Base-by-base conservation (phyloP, 2,888 invertebrate genomes). In the Lingula anatina region DNA sequence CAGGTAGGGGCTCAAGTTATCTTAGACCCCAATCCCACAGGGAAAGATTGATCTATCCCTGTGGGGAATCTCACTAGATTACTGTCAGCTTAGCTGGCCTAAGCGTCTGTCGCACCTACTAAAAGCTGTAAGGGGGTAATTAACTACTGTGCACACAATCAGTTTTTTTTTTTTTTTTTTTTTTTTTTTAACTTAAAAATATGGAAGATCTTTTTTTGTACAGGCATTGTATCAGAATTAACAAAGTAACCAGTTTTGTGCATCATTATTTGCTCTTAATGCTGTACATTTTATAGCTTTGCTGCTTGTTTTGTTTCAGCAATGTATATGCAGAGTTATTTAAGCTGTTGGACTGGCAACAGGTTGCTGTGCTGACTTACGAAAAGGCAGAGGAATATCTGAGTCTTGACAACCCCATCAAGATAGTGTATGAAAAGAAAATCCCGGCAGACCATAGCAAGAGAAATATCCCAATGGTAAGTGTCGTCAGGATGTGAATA, bases 341-440 rank as follows among this genome's bases (percentile, higher is more conserved):
- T 54, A 55, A 59, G 44, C 55, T 57, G 2, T 62, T 68, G 62
- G 59, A 60, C 23, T 90, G 89, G 89, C 81, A 77, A 36, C 81
- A 87, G 38, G 81, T 90, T 0, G 88, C 88, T 0, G 84, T 89
- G 0, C 70, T 91, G 20, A 87, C 88, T 0, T n/a, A n/a, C 25
- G 42, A 25, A 41, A 21, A 25, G 24, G 42, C 25, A 25, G 21
- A 4, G 42, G 42, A 24, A 21, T 41, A 21, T 5, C 25, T 23
- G 25, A 24, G 7, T 23, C 23, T 25, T 15, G n/a, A 3, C 24
- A 41, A 7, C 24, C 15, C 42, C 23, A 41, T 41, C n/a, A 21
- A 41, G 4, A 25, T 41, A 20, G 42, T 41, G n/a, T n/a, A 20
- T 24, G 21, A 41, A n/a, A 5, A 24, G 25, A n/a, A 41, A 7